phyloP scores from a whole-genome alignment of 2,113 vertebrate genomes.

The Origma solitaria region DNA sequence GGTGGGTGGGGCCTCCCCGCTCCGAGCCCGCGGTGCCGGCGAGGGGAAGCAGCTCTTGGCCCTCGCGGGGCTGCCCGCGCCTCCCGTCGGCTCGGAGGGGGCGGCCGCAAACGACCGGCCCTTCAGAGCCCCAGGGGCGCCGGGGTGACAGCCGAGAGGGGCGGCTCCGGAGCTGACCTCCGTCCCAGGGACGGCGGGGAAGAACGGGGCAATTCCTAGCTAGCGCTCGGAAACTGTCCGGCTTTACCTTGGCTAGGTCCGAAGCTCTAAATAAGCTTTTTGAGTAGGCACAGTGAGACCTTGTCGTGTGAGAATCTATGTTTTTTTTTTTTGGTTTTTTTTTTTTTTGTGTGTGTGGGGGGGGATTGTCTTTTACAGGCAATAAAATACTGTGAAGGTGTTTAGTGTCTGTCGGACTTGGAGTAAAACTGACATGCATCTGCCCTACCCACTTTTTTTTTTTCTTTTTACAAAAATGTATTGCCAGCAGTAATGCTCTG shows the following conservation, averaged over 20 bases:
- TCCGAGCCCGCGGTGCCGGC: not conserved
- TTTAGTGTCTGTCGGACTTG: not conserved
- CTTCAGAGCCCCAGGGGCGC: not conserved
- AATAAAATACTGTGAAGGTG: not conserved
- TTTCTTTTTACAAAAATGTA: not conserved
- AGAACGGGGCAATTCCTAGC: not conserved
- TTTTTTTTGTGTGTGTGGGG: not conserved
- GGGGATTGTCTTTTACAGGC: not conserved
- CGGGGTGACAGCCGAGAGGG: not conserved
- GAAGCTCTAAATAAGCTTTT: not conserved
- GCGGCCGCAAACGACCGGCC: not conserved
- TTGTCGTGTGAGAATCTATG: not conserved
- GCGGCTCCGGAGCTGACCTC: not conserved
- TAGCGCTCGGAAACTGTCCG: not conserved
- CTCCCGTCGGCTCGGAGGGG: not conserved
- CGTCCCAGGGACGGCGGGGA: not conserved
- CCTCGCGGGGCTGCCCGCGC: not conserved
- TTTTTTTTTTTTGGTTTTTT: not conserved
- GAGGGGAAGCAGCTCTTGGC: not conserved
- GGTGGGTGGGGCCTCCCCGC: conserved; percentile 8
- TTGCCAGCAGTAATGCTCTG: not conserved
- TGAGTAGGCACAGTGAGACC: not conserved
- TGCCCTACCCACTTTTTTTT: not conserved
- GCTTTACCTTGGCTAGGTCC: not conserved
- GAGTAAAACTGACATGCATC: not conserved